Evolutionary conservation across 2,888 invertebrate species (phyloP), one percentile per base, ranked within the genome.

Genomic region (Melangyna quadrimaculata): DNA sequence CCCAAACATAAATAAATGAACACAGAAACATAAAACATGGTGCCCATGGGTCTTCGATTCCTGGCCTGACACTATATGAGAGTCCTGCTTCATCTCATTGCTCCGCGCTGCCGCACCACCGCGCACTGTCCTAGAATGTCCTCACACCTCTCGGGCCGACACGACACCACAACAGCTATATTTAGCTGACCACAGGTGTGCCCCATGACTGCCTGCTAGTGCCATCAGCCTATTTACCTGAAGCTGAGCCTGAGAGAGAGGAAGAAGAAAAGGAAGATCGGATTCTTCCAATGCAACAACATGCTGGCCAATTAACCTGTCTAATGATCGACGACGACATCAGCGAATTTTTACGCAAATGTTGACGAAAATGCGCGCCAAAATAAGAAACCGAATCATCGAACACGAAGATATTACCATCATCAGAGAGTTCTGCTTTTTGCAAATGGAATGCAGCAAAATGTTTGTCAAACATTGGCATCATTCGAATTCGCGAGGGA

Each of bases 211-310:
- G 81, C 63, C n/a, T n/a, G n/a, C n/a, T n/a, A n/a, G n/a, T n/a
- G n/a, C n/a, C n/a, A n/a, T n/a, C 48, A 69, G 24, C 45, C 40
- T 51, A 40, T 59, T 17, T 17, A 8, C 37, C 29, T 17, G 9
- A 4, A 48, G 88, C 88, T 89, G 88, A 35, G n/a, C n/a, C n/a
- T n/a, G n/a, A n/a, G n/a, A n/a, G n/a, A n/a, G n/a, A 19, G 19
- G 17, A n/a, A 14, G 32, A 32, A 37, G 89, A 88, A n/a, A n/a
- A 89, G 87, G 89, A 89, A 88, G 89, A 90, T 90, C 89, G 90
- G 90, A 90, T 90, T 90, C 80, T 90, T 90, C 78, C 84, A 78
- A 84, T 90, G 89, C 90, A 90, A 90, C 90, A 90, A 90, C 90
- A 90, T 90, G 90, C 90, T 89, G 82, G 87, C 87, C 87, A 87